These are phyloP conservation scores for Sylvia borin DNA, from an alignment of 2,797 vertebrate genomes.

Conservation along the genomic window DNA sequence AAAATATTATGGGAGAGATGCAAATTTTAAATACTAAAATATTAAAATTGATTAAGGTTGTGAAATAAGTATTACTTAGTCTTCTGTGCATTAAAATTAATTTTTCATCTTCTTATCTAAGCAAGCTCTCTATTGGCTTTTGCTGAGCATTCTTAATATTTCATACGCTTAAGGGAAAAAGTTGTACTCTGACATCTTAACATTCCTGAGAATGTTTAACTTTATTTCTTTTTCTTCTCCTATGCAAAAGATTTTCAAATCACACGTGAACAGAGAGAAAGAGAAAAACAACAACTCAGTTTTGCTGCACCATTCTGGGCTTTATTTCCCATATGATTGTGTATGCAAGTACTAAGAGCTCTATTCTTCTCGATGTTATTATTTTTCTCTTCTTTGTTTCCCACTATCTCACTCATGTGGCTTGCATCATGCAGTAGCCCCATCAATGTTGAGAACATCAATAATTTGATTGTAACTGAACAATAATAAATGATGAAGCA, in stretches of 20 bases:
- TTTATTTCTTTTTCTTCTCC: slow-evolving; percentile 21
- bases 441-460: slow-evolving; percentile 32
- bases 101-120: slow-evolving; percentile 77
- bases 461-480: slow-evolving; percentile 51
- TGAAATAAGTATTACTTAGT: slow-evolving; percentile 75
- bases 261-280: not conserved
- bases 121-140: slow-evolving; percentile 73
- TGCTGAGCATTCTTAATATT: slow-evolving; percentile 73
- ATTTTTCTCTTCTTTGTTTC: slow-evolving; percentile 31
- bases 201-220: slow-evolving; percentile 54
- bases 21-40: slow-evolving; percentile 74
- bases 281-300: not conserved
- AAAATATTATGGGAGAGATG: slow-evolving; percentile 55
- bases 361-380: slow-evolving; percentile 20
- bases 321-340: slow-evolving; percentile 21
- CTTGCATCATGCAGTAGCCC: slow-evolving; percentile 2
- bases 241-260: slow-evolving; percentile 33
- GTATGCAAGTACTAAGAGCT: not conserved
- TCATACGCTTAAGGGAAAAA: slow-evolving; percentile 72
- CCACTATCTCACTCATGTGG: slow-evolving; percentile 23
- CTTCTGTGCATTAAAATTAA: slow-evolving; percentile 76
- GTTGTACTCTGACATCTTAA: slow-evolving; percentile 68
- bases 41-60: slow-evolving; percentile 78
- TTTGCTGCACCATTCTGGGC: not conserved
- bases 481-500: slow-evolving; percentile 27